phyloP scores from a whole-genome alignment of 2,888 invertebrate species.

The Chesias legatella region DNA sequence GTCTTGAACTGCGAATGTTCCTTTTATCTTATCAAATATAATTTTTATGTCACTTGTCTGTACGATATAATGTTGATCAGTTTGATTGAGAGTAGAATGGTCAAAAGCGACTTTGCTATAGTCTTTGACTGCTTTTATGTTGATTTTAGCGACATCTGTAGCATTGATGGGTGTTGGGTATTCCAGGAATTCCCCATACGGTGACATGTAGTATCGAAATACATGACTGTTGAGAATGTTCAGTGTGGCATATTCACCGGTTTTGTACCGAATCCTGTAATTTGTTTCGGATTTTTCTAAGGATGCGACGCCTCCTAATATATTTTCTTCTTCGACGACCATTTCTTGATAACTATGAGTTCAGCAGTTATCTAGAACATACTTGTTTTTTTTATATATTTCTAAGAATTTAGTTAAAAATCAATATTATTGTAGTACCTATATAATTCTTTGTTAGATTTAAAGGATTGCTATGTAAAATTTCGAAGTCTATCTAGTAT shows the following conservation, averaged over 20 bases:
- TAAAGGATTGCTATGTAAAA: too few relatives aligned
- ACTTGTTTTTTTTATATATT: too few relatives aligned
- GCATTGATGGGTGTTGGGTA: conserved; percentile 58
- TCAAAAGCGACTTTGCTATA: conserved; percentile 52
- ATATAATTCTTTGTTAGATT: too few relatives aligned
- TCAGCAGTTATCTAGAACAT: conserved; percentile 11
- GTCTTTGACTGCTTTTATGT: conserved; percentile 46
- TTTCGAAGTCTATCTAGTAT: too few relatives aligned
- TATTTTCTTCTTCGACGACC: conserved; percentile 16
- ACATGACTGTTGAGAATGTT: conserved; percentile 63
- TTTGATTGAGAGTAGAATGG: conserved; percentile 43
- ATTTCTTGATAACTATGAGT: conserved; percentile 6
- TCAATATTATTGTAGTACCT: too few relatives aligned
- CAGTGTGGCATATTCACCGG: conserved; percentile 53
- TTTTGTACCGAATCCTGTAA: conserved; percentile 49
- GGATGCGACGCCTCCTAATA: conserved; percentile 41
- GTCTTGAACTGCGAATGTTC: conserved; percentile 54
- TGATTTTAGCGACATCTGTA: conserved; percentile 57
- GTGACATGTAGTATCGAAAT: conserved; percentile 65
- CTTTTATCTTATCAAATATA: conserved; percentile 51
- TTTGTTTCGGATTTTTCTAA: conserved; percentile 48
- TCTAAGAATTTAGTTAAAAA: too few relatives aligned
- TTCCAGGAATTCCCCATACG: conserved; percentile 53
- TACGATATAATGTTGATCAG: conserved; percentile 41
- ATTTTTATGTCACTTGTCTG: conserved; percentile 54